These are phyloP conservation scores for Drosophila borealis DNA, from an alignment of 2,888 invertebrate species.

Conservation along the genomic window DNA sequence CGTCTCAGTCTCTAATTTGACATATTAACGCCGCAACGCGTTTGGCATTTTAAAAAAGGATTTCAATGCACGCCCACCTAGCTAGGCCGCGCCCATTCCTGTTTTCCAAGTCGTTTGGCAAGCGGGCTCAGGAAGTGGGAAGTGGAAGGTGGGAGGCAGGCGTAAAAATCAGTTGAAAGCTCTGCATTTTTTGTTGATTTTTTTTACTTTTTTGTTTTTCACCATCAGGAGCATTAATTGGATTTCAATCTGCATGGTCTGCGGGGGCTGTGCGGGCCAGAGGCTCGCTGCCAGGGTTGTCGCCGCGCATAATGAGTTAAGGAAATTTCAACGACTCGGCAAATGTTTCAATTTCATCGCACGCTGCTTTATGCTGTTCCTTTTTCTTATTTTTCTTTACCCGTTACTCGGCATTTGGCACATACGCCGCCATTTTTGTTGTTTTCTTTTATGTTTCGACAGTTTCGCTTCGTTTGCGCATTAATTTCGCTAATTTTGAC, in stretches of 20 bases:
- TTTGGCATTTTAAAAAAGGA: constrained; percentile 74
- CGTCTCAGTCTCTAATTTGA: constrained; percentile 56
- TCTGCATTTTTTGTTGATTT: constrained; percentile 43
- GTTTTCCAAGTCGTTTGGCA: constrained; percentile 69
- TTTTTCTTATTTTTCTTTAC: constrained; percentile 2
- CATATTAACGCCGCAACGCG: constrained; percentile 76
- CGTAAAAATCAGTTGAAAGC: constrained; percentile 71
- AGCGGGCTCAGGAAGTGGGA: constrained; percentile 40
- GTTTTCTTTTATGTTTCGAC: constrained; percentile 55
- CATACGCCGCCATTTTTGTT: constrained; percentile 61
- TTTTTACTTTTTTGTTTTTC: constrained; percentile 34
- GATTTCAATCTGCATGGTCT: constrained; percentile 67
- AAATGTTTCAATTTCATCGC: constrained; percentile 73
- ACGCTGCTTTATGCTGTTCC: constrained; percentile 20
- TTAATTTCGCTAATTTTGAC: constrained; percentile 77
- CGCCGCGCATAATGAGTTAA: constrained; percentile 68
- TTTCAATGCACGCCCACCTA: constrained; percentile 38
- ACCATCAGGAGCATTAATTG: constrained; percentile 73
- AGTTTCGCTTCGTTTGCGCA: constrained; percentile 69
- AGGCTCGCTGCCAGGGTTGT: constrained; percentile 52
- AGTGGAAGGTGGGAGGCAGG: constrained; percentile 2
- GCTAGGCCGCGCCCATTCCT: constrained; percentile 32
- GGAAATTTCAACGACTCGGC: constrained; percentile 72
- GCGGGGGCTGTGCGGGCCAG: background rate
- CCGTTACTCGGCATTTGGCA: constrained; percentile 21